Percentiles rank a stretch among this genome's conserved stretches.
Evolutionary conservation across 2,888 invertebrate genomes (phyloP).

Genomic region (Apodemia mormo): DNA sequence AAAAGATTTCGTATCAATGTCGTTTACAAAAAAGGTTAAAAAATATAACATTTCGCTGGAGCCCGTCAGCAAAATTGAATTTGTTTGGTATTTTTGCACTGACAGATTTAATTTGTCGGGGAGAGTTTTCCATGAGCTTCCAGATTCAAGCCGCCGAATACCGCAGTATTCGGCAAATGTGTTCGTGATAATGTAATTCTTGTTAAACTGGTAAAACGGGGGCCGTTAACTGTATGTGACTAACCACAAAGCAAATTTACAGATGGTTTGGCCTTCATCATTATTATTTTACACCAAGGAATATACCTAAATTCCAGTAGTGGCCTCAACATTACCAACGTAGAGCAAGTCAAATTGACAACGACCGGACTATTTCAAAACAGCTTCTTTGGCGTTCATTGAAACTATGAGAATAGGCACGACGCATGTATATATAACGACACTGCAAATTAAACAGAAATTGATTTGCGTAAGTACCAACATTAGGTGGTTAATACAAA

Average conservation of each 20-base stretch:
- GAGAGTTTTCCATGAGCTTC: not conserved
- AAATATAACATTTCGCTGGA: not conserved
- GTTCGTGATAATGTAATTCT: not conserved
- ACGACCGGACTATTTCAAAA: too few relatives aligned
- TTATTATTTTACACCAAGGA: not conserved
- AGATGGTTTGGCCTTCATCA: not conserved
- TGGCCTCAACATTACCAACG: too few relatives aligned
- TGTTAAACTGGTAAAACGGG: not conserved
- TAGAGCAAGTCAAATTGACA: too few relatives aligned
- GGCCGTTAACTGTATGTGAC: not conserved
- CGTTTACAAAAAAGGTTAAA: not conserved
- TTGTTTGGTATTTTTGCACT: constrained; percentile 12
- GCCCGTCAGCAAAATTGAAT: not conserved
- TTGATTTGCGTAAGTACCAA: too few relatives aligned
- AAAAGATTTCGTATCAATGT: not conserved
- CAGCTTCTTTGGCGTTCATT: too few relatives aligned
- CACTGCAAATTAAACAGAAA: too few relatives aligned
- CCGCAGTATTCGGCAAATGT: constrained; percentile 12
- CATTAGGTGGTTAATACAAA: too few relatives aligned
- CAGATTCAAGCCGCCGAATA: constrained; percentile 1
- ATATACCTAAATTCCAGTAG: too few relatives aligned
- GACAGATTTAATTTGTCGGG: constrained; percentile 7
- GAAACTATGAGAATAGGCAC: too few relatives aligned
- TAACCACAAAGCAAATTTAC: not conserved
- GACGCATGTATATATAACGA: too few relatives aligned